Conservation (phyloP, 2,888 invertebrate species). For the Gortyna flavago region DNA sequence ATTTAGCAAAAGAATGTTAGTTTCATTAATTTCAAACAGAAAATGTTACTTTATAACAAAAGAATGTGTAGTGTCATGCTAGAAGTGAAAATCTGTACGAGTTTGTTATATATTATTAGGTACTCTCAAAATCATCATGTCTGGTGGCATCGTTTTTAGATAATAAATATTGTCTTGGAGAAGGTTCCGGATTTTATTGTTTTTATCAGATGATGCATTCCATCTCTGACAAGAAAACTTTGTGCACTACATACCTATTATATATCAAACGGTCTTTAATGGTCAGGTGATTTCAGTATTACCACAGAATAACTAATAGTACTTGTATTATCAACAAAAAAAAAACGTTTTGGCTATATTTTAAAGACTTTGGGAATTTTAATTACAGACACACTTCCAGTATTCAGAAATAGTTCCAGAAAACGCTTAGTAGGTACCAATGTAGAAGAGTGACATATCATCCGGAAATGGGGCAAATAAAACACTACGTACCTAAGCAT, state of each 20-base stretch:
- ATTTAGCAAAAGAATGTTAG: slow-evolving; percentile 10
- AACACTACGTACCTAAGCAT: not conserved
- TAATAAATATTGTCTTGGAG: not conserved
- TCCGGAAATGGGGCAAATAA: not conserved
- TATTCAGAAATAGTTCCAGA: not conserved
- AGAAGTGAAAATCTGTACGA: slow-evolving; percentile 19
- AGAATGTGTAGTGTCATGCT: slow-evolving; percentile 7
- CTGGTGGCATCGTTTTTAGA: not conserved
- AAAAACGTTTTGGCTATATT: not conserved
- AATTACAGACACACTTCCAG: not conserved
- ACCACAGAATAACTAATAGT: too few species aligned
- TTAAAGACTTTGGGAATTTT: not conserved
- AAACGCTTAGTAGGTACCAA: not conserved
- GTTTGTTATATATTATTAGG: not conserved
- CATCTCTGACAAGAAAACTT: not conserved
- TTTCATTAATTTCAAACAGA: too few species aligned
- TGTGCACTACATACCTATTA: not conserved
- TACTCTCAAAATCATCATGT: not conserved
- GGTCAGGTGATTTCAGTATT: not conserved
- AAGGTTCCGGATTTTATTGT: not conserved
- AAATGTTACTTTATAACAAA: too few species aligned
- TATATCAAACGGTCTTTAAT: not conserved
- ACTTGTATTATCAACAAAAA: not conserved
- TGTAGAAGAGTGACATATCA: not conserved
- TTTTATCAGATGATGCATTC: not conserved